Conservation (phyloP, 2,797 vertebrate genomes). For the Tokudaia tokunoshimensis region DNA sequence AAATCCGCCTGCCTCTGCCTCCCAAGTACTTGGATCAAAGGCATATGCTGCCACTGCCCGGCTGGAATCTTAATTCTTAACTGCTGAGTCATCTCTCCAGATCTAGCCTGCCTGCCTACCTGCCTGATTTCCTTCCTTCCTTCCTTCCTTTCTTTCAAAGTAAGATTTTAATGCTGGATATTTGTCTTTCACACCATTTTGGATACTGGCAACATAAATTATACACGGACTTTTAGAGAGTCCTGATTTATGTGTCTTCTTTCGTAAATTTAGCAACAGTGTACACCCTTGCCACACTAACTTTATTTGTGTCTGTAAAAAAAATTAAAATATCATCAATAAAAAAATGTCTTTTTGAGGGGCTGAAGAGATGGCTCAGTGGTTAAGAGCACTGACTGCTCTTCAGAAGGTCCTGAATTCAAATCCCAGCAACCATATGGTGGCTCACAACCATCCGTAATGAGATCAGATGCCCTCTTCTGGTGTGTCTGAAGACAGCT, state of each 20-base stretch:
- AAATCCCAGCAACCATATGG: no score
- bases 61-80: neutral
- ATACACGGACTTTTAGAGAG: neutral
- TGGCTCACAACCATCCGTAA: no score
- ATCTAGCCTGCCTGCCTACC: neutral
- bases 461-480: no score
- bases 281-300: neutral
- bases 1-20: no score
- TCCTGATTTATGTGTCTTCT: neutral
- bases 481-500: no score
- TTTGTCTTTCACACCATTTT: neutral
- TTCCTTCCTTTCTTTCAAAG: no score
- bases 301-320: neutral
- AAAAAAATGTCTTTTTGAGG: neutral
- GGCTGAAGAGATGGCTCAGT: no score
- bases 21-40: no score
- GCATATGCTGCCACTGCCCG: no score
- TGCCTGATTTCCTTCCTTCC: neutral
- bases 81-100: neutral
- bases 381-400: no score
- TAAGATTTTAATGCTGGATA: neutral
- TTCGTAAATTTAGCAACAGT: neutral
- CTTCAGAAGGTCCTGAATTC: no score
- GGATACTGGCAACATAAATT: neutral
- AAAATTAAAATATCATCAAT: neutral